Evolutionary conservation across 2,113 vertebrate genomes (phyloP), one percentile per base, ranked within the genome.

Genomic region (Cichladusa arquata): DNA sequence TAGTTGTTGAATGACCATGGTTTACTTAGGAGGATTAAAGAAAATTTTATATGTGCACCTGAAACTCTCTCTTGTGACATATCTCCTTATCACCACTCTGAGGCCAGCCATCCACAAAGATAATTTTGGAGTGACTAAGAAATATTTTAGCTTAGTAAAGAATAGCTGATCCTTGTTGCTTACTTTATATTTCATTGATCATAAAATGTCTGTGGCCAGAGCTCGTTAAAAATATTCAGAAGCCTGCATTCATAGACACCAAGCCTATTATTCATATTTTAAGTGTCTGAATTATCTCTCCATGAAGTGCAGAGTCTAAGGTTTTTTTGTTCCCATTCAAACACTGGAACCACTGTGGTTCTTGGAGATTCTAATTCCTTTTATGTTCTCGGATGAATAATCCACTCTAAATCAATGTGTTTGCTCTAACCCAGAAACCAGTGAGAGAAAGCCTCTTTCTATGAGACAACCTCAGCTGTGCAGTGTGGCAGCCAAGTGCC

Each of bases 271-370:
- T 77, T 92, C 25, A 11, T 61, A 66, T 79, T 92, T 77, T 15
- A 90, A 87, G 29, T 24, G 15, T 57, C 60, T 89, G 73, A 81
- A 84, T 82, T 84, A 95, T 64, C n/a, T 87, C 50, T 65, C n/a
- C 34, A 25, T 72, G 70, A 87, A 89, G 58, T 76, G 53, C 53
- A 80, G 34, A 65, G 25, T 70, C 42, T 65, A 72, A 86, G 45
- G 22, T 42, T 69, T 65, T 95, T 93, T 92, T 95, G 50, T 90
- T 95, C 29, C 34, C 9, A 53, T 85, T 94, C 78, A 95, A 86
- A 84, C 26, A 57, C 45, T 61, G 45, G 42, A 91, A 69, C 34
- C 53, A 66, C 53, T 86, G 60, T 83, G 24, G 15, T 38, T 90
- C 80, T 91, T 80, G 34, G 29, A 87, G 36, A 51, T 91, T 76